Base-by-base conservation (phyloP, 2,888 invertebrate species). In the Limenitis camilla region DNA sequence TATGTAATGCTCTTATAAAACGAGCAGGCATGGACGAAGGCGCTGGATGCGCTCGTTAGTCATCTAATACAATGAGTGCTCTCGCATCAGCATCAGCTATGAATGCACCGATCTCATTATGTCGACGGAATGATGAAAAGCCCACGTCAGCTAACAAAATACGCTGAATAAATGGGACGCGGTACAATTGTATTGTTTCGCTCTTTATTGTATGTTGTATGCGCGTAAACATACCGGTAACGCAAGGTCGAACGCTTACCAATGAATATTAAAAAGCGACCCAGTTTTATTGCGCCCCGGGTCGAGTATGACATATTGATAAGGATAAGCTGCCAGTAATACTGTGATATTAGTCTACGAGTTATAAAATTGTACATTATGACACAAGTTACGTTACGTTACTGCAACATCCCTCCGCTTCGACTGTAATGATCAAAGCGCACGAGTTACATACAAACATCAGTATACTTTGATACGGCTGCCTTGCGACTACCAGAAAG, bases 91-190 rank as follows among this genome's bases (percentile, higher is more conserved):
- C 50, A 40, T 47, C 54, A 53, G 40, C 49, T 51, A 47, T 53
- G 53, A 56, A 58, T 56, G 55, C 72, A 61, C 66, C 68, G 71
- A 77, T 75, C 76, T 74, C 73, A 78, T 81, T 79, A 78, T 69
- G 62, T 61, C 66, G 62, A 66, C 62, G 66, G 63, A 71, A 59
- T 68, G 72, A 77, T 75, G 77, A 78, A 77, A 80, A 74, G 74
- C 70, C 67, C 71, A 69, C 61, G 66, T 62, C 66, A 62, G 62
- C 61, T 65, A 71, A 63, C 63, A 67, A 63, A 67, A 68, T 70
- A 67, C 72, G 69, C 66, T 68, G 63, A 60, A 75, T 73, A 76
- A 71, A 69, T 76, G 63, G 78, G 68, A 59, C 77, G 73, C 52
- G 40, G 40, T 42, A 50, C 55, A 51, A 70, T 65, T 66, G 68